Evolutionary conservation across 2,113 vertebrate genomes (phyloP).

Genomic region (Scolopax mira): DNA sequence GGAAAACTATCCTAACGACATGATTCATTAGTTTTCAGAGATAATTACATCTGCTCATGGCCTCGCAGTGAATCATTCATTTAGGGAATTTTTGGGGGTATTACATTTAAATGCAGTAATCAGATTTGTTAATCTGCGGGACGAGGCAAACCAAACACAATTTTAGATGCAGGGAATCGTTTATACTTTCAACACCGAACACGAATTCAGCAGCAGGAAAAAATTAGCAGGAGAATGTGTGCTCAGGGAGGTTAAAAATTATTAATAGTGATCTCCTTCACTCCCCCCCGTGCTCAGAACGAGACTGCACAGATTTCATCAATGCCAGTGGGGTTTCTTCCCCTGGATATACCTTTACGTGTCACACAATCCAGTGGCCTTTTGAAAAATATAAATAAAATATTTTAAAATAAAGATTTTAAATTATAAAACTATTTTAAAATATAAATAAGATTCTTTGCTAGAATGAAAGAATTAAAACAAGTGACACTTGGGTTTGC

Average conservation of each 20-base stretch:
- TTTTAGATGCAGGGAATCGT: not conserved
- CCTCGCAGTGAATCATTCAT: conserved; percentile 52
- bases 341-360: not conserved
- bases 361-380: not conserved
- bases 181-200: conserved; percentile 8
- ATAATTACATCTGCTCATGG: conserved; percentile 59
- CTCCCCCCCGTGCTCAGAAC: not conserved
- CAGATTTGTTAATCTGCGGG: conserved; percentile 51
- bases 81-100: conserved; percentile 34
- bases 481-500: not conserved
- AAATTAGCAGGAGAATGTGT: not conserved
- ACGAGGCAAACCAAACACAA: conserved; percentile 50
- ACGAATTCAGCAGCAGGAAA: conserved; percentile 33
- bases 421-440: no score
- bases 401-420: no score
- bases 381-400: not conserved
- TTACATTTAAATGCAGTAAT: conserved; percentile 55
- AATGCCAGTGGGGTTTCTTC: not conserved
- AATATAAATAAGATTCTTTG: not conserved
- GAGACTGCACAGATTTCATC: not conserved
- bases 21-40: conserved; percentile 65
- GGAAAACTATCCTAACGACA: conserved; percentile 8
- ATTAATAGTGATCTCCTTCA: not conserved
- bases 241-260: not conserved
- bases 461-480: not conserved